phyloP scores from a whole-genome alignment of 2,113 vertebrate genomes.

The Nibea albiflora region DNA sequence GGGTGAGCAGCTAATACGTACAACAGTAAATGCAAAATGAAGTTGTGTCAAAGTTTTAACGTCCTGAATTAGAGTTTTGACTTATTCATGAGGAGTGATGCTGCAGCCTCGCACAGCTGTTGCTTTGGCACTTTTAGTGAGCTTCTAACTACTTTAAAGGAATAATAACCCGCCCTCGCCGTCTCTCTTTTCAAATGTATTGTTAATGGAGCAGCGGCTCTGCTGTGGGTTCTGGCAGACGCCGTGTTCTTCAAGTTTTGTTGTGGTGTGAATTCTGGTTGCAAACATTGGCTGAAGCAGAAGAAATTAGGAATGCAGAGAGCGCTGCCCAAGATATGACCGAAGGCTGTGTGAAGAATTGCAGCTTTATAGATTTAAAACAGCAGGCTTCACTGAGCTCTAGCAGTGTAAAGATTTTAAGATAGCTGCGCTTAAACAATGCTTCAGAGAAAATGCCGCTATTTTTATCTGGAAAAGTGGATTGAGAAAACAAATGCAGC shows the following conservation, averaged over 20 bases:
- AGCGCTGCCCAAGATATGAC: neutral
- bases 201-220: conserved; percentile 23
- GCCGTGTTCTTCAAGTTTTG: conserved; percentile 2
- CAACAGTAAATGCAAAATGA: neutral
- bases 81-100: conserved; percentile 55
- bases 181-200: neutral
- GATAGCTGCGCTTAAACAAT: conserved; percentile 5
- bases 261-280: neutral
- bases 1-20: neutral
- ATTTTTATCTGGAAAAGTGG: conserved; percentile 7
- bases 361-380: conserved; percentile 4
- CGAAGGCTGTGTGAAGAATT: conserved; percentile 17
- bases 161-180: conserved; percentile 38
- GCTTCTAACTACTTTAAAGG: conserved; percentile 35
- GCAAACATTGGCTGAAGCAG: neutral
- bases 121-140: conserved; percentile 46
- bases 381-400: neutral
- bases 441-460: neutral
- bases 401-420: conserved; percentile 1
- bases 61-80: conserved; percentile 19
- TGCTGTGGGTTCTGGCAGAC: neutral
- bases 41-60: conserved; percentile 26
- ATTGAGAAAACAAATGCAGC: neutral
- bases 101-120: conserved; percentile 63
- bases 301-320: neutral